Base-by-base conservation (phyloP, 2,888 invertebrate genomes). In the Hololepta plana region DNA sequence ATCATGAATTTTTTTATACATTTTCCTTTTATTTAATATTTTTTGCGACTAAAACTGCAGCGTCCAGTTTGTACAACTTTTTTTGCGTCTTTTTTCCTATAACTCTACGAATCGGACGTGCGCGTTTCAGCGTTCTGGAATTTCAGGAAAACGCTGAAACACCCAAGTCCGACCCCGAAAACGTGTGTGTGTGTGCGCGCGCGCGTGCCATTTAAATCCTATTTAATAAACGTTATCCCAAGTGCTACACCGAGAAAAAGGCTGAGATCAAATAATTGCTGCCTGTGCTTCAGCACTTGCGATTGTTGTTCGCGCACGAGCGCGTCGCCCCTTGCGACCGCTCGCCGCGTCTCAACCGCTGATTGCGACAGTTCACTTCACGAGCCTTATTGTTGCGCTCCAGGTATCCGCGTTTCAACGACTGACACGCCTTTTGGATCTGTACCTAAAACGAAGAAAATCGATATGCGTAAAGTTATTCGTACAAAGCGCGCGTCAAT, bases 371-470 rank as follows among this genome's bases (percentile, higher is more conserved):
- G 41, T 57, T 55, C 39, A 55, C 54, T 50, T 60, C 59, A 51
- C 58, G 59, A 52, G 57, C 58, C 54, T 59, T 59, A 47, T 60
- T 59, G 40, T 45, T 52, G 40, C 60, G 57, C 36, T 55, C 52
- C 38, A 60, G 42, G 40, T 47, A 49, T 31, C 49, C 47, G 26
- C 54, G 52, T 33, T 53, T 51, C 36, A 56, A 39, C 26, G 45
- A 38, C 35, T 53, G 49, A 34, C 46, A 49, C 23, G 52, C 47
- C 38, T 51, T 51, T 35, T 53, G 50, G 36, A 52, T 45, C 42
- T 55, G 53, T 37, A 54, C 45, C 58, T 59, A 39, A 13, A 49
- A 46, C 17, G 17, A 17, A 7, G 17, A 17, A 17, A 7, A 17
- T 7, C 8, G 7, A 17, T 8, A 17, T 24, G 10, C 10, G 15